A percentile compares a stretch with the other conserved stretches of the same genome.
Conservation (phyloP, 2,113 vertebrate genomes). For the Mesitornis unicolor region DNA sequence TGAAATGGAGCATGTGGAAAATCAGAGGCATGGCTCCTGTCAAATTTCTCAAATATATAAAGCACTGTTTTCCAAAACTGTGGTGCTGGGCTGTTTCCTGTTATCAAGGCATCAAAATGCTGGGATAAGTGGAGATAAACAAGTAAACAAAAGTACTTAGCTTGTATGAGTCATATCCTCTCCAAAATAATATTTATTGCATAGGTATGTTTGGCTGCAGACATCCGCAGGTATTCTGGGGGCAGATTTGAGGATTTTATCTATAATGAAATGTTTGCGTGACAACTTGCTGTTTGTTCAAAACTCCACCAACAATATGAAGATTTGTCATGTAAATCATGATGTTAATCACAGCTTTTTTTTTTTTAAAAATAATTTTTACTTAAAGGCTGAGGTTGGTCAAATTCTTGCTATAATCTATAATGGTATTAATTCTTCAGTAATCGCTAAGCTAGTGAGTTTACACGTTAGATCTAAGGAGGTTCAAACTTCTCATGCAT, state of each 20-base stretch:
- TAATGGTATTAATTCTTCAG: background rate
- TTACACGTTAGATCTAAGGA: background rate
- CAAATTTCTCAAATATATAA: background rate
- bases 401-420: background rate
- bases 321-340: background rate
- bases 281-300: background rate
- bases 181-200: background rate
- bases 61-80: background rate
- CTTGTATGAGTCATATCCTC: background rate
- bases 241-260: background rate
- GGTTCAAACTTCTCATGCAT: background rate
- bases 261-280: background rate
- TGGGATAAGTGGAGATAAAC: background rate
- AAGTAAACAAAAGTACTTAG: background rate
- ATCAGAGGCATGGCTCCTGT: background rate
- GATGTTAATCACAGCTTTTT: background rate
- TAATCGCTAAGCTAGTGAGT: background rate
- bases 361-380: background rate
- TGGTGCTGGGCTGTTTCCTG: background rate
- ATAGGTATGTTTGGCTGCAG: background rate
- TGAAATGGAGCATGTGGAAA: background rate
- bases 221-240: background rate
- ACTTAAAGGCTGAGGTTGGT: background rate
- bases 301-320: background rate
- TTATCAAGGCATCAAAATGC: background rate